A percentile compares a stretch with the other conserved stretches of the same genome.
These are phyloP conservation scores for Leucoraja ocellata DNA, from an alignment of 2,797 vertebrate species.

Conservation along the genomic window DNA sequence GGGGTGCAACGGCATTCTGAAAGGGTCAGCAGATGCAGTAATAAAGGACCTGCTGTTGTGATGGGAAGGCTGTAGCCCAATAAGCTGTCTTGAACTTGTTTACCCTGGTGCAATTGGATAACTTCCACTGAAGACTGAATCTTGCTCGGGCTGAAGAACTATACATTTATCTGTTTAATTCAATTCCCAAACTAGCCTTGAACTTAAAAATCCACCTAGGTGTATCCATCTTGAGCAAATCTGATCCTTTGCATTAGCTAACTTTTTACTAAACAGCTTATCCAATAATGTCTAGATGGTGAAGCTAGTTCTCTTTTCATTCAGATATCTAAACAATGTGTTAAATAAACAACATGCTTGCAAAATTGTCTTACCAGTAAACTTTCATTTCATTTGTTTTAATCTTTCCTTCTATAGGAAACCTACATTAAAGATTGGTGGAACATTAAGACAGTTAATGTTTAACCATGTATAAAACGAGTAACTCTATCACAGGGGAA, in stretches of 20 bases:
- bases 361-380: slow-evolving; percentile 71
- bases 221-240: neutral
- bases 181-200: too few species aligned
- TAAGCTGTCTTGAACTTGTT: neutral
- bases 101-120: neutral
- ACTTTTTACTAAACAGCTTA: neutral
- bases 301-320: neutral
- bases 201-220: neutral
- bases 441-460: slow-evolving; percentile 25
- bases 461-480: slow-evolving; percentile 41
- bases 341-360: neutral
- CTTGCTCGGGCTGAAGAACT: neutral
- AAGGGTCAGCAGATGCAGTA: too few species aligned
- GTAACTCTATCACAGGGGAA: neutral
- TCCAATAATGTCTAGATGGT: neutral
- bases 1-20: neutral
- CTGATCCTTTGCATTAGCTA: neutral
- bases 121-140: neutral
- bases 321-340: neutral
- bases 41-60: neutral
- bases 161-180: neutral
- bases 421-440: slow-evolving; percentile 56
- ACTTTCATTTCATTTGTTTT: slow-evolving; percentile 96
- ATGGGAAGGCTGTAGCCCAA: neutral
- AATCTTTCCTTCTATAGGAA: slow-evolving; percentile 88